Evolutionary conservation across 2,797 vertebrate species (phyloP).

Genomic region (Siniperca obscura): DNA sequence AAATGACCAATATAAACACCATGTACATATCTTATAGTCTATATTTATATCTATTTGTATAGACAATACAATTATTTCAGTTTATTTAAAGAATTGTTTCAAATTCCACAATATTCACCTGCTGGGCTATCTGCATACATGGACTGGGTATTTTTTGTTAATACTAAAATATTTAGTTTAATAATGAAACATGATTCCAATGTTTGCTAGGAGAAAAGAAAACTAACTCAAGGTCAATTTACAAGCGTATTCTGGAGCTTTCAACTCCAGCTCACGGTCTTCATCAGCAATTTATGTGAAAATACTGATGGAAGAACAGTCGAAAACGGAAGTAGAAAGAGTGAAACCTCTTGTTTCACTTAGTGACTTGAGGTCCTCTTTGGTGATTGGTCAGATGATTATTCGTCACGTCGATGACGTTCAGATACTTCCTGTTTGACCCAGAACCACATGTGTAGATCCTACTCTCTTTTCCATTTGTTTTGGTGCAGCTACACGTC

Average conservation of each 20-base stretch:
- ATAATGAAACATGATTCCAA: not conserved
- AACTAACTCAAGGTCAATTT: not conserved
- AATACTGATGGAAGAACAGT: not conserved
- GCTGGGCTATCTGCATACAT: not conserved
- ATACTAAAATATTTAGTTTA: not conserved
- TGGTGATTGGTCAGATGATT: constrained; percentile 48
- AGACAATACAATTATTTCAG: not conserved
- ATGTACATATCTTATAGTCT: not conserved
- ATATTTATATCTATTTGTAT: not conserved
- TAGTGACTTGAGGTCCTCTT: not conserved
- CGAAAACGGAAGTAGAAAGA: constrained; percentile 36
- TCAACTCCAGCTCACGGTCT: not conserved
- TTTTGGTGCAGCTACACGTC: not conserved
- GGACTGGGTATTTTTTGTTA: not conserved
- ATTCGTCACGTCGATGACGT: not conserved
- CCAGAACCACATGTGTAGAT: fast-evolving
- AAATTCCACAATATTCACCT: not conserved
- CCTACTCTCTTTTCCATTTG: fast-evolving
- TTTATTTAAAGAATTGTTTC: not conserved
- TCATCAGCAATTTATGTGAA: not conserved
- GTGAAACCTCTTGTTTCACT: fast-evolving
- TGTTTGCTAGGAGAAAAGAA: not conserved
- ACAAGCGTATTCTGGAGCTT: not conserved
- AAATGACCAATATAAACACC: not conserved
- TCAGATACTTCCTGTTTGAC: constrained; percentile 52